These are phyloP conservation scores for Atta texana DNA, from an alignment of 1,140 invertebrate species.

Conservation along the genomic window DNA sequence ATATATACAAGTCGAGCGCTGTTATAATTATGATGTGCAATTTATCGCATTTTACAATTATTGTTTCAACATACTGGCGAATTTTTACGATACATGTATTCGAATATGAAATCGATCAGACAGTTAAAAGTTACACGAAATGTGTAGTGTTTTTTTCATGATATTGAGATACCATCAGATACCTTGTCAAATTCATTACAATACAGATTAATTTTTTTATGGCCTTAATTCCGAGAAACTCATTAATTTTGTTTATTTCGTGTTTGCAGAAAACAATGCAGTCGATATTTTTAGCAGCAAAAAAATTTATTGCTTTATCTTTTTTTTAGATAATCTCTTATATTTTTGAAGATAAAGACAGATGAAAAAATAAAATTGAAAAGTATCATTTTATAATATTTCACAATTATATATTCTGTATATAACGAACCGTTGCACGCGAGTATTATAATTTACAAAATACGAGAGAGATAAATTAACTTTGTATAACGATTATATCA, in stretches of 20 bases:
- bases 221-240: not conserved
- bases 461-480: not conserved
- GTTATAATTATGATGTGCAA: not conserved
- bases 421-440: not conserved
- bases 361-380: slow-evolving; percentile 11
- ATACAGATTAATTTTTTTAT: not conserved
- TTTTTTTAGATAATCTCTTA: slow-evolving; percentile 11
- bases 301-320: not conserved
- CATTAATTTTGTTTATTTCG: not conserved
- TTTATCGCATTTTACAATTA: slow-evolving; percentile 22
- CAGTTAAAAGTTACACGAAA: slow-evolving; percentile 1
- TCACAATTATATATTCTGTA: not conserved
- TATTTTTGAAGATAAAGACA: slow-evolving; percentile 31
- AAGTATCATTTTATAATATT: no score
- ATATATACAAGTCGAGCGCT: not conserved
- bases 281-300: not conserved
- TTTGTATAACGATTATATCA: slow-evolving; percentile 28
- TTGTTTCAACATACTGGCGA: slow-evolving; percentile 35
- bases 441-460: slow-evolving; percentile 9
- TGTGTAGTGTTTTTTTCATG: slow-evolving; percentile 57
- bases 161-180: slow-evolving; percentile 1
- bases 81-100: slow-evolving; percentile 36
- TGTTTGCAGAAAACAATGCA: slow-evolving; percentile 2
- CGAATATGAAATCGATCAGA: not conserved
- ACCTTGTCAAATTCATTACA: not conserved